Conservation (phyloP, 1,140 invertebrate species). For the Apocrypta bakeri region DNA sequence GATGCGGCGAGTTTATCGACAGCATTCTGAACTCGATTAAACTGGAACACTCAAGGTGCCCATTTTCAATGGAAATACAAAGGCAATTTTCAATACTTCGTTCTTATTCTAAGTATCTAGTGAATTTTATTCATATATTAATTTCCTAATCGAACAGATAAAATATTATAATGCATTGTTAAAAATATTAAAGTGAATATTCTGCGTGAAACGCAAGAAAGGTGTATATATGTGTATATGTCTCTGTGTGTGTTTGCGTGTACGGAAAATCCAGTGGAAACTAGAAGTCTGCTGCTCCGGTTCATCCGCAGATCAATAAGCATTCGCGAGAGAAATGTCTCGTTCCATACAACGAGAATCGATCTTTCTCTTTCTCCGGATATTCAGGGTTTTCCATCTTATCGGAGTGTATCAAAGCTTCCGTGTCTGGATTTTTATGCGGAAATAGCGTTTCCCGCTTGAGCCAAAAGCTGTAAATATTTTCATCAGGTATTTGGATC, state of each 20-base stretch:
- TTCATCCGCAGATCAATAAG: constrained; percentile 19
- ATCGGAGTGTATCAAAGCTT: neutral
- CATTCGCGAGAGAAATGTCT: constrained; percentile 4
- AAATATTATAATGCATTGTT: too few relatives aligned
- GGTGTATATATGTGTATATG: too few relatives aligned
- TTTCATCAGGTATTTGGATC: neutral
- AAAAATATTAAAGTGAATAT: too few relatives aligned
- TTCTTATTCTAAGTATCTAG: too few relatives aligned
- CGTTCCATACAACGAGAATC: neutral
- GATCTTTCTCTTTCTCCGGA: neutral
- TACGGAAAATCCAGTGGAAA: neutral
- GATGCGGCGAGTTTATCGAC: too few relatives aligned
- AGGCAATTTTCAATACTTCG: too few relatives aligned
- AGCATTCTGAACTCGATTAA: too few relatives aligned
- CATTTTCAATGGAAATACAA: too few relatives aligned
- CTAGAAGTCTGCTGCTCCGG: neutral
- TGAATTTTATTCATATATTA: too few relatives aligned
- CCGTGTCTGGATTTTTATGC: neutral
- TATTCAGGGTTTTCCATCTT: neutral
- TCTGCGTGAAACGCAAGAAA: neutral
- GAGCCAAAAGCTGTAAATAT: neutral
- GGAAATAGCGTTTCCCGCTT: neutral
- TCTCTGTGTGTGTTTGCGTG: too few relatives aligned
- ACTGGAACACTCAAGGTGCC: too few relatives aligned
- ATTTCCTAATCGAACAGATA: too few relatives aligned